phyloP scores from a whole-genome alignment of 1,140 invertebrate species.

The Listronotus bonariensis region DNA sequence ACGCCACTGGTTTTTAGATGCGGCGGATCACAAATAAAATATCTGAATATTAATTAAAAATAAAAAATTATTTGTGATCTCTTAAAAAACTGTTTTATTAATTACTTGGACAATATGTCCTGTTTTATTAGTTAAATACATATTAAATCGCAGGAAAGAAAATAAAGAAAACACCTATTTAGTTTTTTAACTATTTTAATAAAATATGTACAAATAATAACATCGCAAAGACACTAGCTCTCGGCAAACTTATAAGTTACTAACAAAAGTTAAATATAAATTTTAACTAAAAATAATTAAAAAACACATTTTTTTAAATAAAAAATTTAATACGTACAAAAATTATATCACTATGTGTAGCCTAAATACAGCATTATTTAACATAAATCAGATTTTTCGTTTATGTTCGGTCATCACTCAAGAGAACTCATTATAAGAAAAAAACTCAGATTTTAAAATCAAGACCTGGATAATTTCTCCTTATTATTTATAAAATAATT shows the following conservation, averaged over 20 bases:
- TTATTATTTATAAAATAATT: too few relatives aligned
- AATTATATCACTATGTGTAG: slow-evolving; percentile 29
- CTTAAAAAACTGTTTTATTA: too few relatives aligned
- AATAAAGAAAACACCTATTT: too few relatives aligned
- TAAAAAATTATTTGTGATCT: too few relatives aligned
- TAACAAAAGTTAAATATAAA: slow-evolving; percentile 9
- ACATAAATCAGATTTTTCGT: background rate
- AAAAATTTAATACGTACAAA: slow-evolving; percentile 15
- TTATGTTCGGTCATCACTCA: background rate
- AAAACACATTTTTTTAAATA: slow-evolving; percentile 8
- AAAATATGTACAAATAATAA: slow-evolving; percentile 35
- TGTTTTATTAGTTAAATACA: too few relatives aligned
- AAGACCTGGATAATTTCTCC: too few relatives aligned
- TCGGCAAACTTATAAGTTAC: slow-evolving; percentile 3
- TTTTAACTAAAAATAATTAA: slow-evolving; percentile 11
- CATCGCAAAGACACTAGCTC: slow-evolving; percentile 16
- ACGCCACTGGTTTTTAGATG: too few relatives aligned
- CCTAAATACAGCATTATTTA: background rate
- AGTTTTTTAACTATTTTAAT: slow-evolving; percentile 24
- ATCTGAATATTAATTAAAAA: too few relatives aligned
- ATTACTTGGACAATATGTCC: too few relatives aligned
- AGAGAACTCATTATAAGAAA: background rate
- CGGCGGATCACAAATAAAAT: too few relatives aligned
- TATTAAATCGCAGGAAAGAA: too few relatives aligned
- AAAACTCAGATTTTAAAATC: too few relatives aligned